Percentiles rank a stretch among this genome's conserved stretches.
These are phyloP conservation scores for Cheumatopsyche charites DNA, from an alignment of 1,140 invertebrate genomes.

Conservation along the genomic window DNA sequence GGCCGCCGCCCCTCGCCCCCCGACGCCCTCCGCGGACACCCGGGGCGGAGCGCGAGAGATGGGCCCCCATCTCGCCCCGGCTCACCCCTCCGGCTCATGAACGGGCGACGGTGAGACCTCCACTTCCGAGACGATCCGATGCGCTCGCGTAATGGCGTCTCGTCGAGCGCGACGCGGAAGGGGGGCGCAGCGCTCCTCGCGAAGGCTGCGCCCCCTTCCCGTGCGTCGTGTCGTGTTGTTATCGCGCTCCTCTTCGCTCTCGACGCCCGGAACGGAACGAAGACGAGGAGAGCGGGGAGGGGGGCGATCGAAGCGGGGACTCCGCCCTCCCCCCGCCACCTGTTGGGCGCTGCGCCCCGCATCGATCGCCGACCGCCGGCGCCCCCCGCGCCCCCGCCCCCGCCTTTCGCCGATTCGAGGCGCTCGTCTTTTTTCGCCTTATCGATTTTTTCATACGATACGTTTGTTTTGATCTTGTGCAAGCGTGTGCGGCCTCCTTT, in stretches of 20 bases:
- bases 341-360: constrained; percentile 15
- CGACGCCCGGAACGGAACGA: too few relatives aligned
- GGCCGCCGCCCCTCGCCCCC: constrained; percentile 39
- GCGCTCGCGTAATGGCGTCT: neutral
- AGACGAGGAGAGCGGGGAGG: neutral
- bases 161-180: neutral
- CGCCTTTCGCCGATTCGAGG: neutral
- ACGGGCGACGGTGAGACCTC: constrained; percentile 46
- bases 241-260: constrained; percentile 11
- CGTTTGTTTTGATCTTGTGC: too few relatives aligned
- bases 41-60: too few relatives aligned
- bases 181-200: too few relatives aligned
- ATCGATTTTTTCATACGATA: too few relatives aligned
- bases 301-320: neutral
- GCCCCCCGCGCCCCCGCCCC: neutral
- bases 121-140: neutral
- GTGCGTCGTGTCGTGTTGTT: constrained; percentile 17
- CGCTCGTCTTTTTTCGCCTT: too few relatives aligned
- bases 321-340: constrained; percentile 5
- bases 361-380: neutral
- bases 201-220: neutral
- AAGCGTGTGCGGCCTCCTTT: too few relatives aligned
- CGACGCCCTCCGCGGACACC: too few relatives aligned
- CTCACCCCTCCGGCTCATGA: constrained; percentile 45
- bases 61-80: constrained; percentile 37